Evolutionary conservation across 2,797 vertebrate species (phyloP).

Genomic region (Pygocentrus nattereri): DNA sequence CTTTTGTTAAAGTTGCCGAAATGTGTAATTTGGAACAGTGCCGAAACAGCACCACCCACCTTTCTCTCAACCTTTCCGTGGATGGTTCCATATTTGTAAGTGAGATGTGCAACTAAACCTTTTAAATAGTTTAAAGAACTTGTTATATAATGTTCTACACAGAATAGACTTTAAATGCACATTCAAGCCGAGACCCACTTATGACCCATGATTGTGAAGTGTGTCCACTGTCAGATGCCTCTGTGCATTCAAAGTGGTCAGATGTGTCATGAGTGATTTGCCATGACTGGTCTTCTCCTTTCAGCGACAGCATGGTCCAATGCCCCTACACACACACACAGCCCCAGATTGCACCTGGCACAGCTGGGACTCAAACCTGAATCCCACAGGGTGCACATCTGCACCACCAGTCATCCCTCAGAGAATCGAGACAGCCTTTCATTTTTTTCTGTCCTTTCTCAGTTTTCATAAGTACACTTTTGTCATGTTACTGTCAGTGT

Average conservation of each 20-base stretch:
- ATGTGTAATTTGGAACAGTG: no score
- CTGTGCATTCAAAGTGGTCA: background rate
- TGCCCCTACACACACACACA: background rate
- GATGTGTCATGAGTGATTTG: background rate
- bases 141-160: background rate
- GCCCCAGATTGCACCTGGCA: constrained; percentile 3
- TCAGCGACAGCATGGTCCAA: background rate
- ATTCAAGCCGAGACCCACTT: background rate
- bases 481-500: no score
- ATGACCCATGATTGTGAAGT: background rate
- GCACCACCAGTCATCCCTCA: background rate
- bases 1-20: no score
- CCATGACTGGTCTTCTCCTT: background rate
- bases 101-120: no score
- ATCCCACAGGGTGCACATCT: background rate
- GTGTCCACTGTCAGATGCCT: background rate
- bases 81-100: background rate
- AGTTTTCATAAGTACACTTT: no score
- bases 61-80: no score
- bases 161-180: background rate
- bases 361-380: background rate
- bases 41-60: no score
- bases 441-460: no score
- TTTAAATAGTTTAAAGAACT: no score
- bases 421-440: background rate